Evolutionary conservation across 2,113 vertebrate species (phyloP).

Genomic region (Siphamia tubifer): DNA sequence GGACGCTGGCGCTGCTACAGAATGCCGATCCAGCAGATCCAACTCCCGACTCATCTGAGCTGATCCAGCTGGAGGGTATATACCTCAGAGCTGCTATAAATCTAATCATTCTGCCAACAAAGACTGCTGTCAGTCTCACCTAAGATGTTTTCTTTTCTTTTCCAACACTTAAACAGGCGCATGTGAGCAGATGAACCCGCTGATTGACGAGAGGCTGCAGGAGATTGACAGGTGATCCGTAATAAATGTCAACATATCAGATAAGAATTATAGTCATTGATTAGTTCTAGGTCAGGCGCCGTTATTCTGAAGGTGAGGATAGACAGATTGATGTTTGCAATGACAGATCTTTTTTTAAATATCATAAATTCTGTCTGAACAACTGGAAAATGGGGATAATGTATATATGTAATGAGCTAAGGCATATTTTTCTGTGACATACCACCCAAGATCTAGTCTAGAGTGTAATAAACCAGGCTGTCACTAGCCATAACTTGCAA

Average conservation of each 20-base stretch:
- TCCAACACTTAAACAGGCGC: conserved; percentile 81
- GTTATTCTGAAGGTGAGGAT: neutral
- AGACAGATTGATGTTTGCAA: no score
- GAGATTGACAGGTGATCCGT: conserved; percentile 91
- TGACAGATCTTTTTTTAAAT: neutral
- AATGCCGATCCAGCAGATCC: conserved; percentile 91
- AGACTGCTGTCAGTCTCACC: neutral
- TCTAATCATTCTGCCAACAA: neutral
- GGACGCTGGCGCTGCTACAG: conserved; percentile 87
- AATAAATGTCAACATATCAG: neutral
- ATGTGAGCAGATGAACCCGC: conserved; percentile 97
- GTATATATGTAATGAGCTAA: no score
- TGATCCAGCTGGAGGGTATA: conserved; percentile 92
- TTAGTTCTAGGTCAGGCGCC: neutral
- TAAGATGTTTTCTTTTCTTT: neutral
- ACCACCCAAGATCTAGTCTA: no score
- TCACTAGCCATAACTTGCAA: no score
- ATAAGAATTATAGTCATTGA: neutral
- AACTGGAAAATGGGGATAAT: no score
- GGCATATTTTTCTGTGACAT: no score
- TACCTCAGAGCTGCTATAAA: neutral
- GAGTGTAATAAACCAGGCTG: no score
- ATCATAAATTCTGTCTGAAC: no score
- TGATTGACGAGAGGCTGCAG: conserved; percentile 96
- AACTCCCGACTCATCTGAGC: conserved; percentile 85